Evolutionary conservation across 1,140 invertebrate species (phyloP).

Genomic region (Drosophila carrolli): DNA sequence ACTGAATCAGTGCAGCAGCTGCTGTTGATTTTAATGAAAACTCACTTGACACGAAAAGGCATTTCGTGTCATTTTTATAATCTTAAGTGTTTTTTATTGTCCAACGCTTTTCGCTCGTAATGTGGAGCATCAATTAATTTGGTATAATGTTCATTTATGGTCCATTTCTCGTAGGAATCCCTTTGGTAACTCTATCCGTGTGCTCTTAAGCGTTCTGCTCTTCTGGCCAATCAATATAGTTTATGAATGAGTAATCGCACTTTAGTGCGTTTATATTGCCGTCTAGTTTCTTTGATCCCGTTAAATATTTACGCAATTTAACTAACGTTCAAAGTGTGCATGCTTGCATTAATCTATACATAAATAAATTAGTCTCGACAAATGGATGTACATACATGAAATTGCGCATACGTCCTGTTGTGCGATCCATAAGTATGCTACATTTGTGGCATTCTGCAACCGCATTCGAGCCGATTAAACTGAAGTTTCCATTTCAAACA

Average conservation of each 20-base stretch:
- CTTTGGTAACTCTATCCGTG: neutral
- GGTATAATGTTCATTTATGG: constrained; percentile 46
- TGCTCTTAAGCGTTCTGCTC: constrained; percentile 2
- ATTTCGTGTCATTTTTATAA: constrained; percentile 72
- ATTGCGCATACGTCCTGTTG: constrained; percentile 36
- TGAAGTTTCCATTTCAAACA: constrained; percentile 44
- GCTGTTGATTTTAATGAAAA: constrained; percentile 60
- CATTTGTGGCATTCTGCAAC: constrained; percentile 11
- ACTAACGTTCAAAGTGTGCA: constrained; percentile 10
- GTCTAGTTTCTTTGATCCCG: constrained; percentile 12
- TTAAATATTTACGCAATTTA: constrained; percentile 49
- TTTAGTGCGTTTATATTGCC: constrained; percentile 19
- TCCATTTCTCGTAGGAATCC: constrained; percentile 25
- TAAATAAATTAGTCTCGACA: constrained; percentile 17
- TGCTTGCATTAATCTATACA: constrained; percentile 15
- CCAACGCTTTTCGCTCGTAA: constrained; percentile 9
- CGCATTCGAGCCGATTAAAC: constrained; percentile 26
- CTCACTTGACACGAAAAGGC: constrained; percentile 46
- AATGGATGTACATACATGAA: neutral
- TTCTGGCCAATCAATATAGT: constrained; percentile 32
- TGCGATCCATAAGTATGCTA: neutral
- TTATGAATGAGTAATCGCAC: constrained; percentile 39
- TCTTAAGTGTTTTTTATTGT: constrained; percentile 68
- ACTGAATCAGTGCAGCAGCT: constrained; percentile 41
- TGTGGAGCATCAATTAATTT: constrained; percentile 53